Evolutionary conservation across 2,888 invertebrate genomes (phyloP).

Genomic region (Diarsia dahlii): DNA sequence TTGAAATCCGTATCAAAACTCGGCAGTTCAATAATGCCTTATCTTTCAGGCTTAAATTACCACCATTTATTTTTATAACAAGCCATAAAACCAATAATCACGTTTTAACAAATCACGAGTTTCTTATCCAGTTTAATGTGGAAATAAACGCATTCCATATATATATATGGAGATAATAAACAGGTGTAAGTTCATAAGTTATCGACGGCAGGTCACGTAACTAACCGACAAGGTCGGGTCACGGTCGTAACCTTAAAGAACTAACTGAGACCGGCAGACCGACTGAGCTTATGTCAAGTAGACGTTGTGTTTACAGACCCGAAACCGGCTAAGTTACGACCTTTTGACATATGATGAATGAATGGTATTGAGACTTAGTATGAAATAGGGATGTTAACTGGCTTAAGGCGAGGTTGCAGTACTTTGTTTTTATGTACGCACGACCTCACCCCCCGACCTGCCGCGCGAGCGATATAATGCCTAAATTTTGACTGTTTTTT

Average conservation of each 20-base stretch:
- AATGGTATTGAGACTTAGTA: not conserved
- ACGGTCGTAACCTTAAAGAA: slow-evolving; percentile 43
- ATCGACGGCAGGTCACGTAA: slow-evolving; percentile 16
- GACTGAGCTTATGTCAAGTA: slow-evolving; percentile 9
- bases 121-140: slow-evolving; percentile 39
- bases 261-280: not conserved
- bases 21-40: not conserved
- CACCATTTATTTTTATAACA: slow-evolving; percentile 6
- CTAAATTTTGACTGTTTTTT: too few species aligned
- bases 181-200: slow-evolving; percentile 58
- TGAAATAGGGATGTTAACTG: too few species aligned
- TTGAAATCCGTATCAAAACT: slow-evolving; percentile 12
- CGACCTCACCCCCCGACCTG: too few species aligned
- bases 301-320: not conserved
- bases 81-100: slow-evolving; percentile 27
- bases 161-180: slow-evolving; percentile 7
- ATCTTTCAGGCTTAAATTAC: slow-evolving; percentile 12
- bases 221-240: slow-evolving; percentile 58
- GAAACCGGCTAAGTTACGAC: not conserved
- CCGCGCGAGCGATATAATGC: too few species aligned
- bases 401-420: too few species aligned
- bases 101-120: slow-evolving; percentile 30
- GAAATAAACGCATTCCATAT: slow-evolving; percentile 30
- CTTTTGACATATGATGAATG: not conserved
- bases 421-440: too few species aligned